Percentiles rank a stretch among this genome's conserved stretches.
phyloP scores from a whole-genome alignment of 2,797 vertebrate genomes.

The Coregonus suidteri region DNA sequence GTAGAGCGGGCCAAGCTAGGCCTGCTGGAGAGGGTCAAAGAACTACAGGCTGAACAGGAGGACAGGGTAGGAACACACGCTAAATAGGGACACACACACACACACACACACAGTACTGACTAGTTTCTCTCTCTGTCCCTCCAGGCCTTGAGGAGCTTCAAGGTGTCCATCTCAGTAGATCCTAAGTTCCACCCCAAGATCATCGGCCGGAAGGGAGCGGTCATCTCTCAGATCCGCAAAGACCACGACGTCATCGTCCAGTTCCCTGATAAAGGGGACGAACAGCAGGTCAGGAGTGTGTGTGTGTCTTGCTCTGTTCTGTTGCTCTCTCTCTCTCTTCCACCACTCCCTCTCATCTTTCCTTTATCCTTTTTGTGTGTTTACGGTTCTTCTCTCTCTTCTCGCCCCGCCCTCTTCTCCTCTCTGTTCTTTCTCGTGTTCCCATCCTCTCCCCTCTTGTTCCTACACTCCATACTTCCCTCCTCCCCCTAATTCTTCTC shows the following conservation, averaged over 20 bases:
- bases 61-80: constrained; percentile 68
- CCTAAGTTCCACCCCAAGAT: constrained; percentile 83
- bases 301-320: neutral
- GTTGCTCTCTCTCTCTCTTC: no score
- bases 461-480: neutral
- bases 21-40: constrained; percentile 75
- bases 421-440: no score
- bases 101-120: constrained; percentile 5
- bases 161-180: constrained; percentile 76
- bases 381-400: no score
- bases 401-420: no score
- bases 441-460: neutral
- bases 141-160: constrained; percentile 80
- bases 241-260: constrained; percentile 81
- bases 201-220: constrained; percentile 78
- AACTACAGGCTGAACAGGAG: constrained; percentile 82
- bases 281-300: constrained; percentile 73
- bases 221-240: constrained; percentile 82
- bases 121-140: neutral
- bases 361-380: no score
- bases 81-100: neutral
- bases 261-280: constrained; percentile 82
- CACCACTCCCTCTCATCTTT: no score
- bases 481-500: neutral
- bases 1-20: constrained; percentile 77